phyloP scores from a whole-genome alignment of 2,113 vertebrate genomes.

The Cynoglossus semilaevis region DNA sequence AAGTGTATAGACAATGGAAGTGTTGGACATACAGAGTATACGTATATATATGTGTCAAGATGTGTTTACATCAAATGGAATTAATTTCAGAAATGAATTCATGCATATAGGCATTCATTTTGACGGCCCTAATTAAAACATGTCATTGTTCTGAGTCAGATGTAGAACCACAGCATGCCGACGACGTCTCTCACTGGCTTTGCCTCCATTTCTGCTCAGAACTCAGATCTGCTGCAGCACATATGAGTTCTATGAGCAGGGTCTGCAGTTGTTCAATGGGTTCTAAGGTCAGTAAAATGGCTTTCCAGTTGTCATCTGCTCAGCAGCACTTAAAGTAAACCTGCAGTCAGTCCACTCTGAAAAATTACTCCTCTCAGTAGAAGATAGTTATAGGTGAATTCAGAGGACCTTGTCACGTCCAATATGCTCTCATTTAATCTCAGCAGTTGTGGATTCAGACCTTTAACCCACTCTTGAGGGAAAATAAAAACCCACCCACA shows the following conservation, averaged over 20 bases:
- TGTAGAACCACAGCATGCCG: too few relatives aligned
- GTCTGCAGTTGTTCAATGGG: constrained; percentile 33
- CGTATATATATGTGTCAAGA: too few relatives aligned
- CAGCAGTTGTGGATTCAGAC: constrained; percentile 41
- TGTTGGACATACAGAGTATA: too few relatives aligned
- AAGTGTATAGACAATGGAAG: too few relatives aligned
- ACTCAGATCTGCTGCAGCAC: constrained; percentile 18
- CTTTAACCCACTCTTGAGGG: constrained; percentile 41
- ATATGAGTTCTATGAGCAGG: background rate
- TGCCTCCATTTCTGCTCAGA: constrained; percentile 11
- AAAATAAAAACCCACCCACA: constrained; percentile 27
- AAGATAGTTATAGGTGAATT: constrained; percentile 68
- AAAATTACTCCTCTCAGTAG: constrained; percentile 70
- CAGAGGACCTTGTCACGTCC: constrained; percentile 74
- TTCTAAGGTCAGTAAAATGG: constrained; percentile 35
- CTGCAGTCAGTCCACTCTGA: constrained; percentile 65
- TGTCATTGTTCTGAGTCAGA: too few relatives aligned
- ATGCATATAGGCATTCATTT: too few relatives aligned
- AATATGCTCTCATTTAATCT: constrained; percentile 73
- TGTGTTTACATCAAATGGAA: too few relatives aligned
- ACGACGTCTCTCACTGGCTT: background rate
- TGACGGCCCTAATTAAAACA: too few relatives aligned
- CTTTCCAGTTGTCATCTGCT: constrained; percentile 44
- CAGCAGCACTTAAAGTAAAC: constrained; percentile 56
- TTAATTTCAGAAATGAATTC: too few relatives aligned